These are phyloP conservation scores for Sinocyclocheilus maitianheensis DNA, from an alignment of 2,113 vertebrate species.

Conservation along the genomic window DNA sequence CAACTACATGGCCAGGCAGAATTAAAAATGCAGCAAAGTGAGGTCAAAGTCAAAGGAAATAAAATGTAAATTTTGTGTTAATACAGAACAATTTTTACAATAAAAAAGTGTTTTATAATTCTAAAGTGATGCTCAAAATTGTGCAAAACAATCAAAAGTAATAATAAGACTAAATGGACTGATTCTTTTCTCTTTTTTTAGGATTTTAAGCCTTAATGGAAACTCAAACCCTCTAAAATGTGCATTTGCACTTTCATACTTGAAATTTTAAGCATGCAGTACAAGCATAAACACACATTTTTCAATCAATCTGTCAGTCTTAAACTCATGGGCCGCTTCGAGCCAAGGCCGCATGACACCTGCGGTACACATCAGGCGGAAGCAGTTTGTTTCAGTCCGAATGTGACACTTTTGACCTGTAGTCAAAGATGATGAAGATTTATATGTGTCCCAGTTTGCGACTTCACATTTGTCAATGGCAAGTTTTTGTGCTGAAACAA, in stretches of 20 bases:
- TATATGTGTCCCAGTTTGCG: conserved; percentile 41
- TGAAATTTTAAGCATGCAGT: neutral
- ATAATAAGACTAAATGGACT: neutral
- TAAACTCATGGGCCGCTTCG: neutral
- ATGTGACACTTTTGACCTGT: conserved; percentile 46
- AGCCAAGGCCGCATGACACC: conserved; percentile 31
- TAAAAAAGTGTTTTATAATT: neutral
- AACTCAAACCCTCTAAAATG: neutral
- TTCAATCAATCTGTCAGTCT: conserved; percentile 40
- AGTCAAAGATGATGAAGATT: conserved; percentile 54
- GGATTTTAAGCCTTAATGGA: neutral
- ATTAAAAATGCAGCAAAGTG: neutral
- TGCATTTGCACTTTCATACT: neutral
- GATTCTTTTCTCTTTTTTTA: too few species aligned
- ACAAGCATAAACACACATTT: neutral
- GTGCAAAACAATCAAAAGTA: neutral
- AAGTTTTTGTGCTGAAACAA: conserved; percentile 51
- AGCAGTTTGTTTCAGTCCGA: conserved; percentile 51
- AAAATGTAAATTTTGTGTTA: neutral
- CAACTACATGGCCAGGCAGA: neutral
- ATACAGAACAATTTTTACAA: neutral
- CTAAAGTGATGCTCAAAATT: conserved; percentile 9
- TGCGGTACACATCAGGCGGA: conserved; percentile 27
- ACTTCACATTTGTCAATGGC: neutral
- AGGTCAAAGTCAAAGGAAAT: neutral